These are phyloP conservation scores for Megalopta genalis DNA, from an alignment of 1,140 invertebrate genomes.

Conservation along the genomic window DNA sequence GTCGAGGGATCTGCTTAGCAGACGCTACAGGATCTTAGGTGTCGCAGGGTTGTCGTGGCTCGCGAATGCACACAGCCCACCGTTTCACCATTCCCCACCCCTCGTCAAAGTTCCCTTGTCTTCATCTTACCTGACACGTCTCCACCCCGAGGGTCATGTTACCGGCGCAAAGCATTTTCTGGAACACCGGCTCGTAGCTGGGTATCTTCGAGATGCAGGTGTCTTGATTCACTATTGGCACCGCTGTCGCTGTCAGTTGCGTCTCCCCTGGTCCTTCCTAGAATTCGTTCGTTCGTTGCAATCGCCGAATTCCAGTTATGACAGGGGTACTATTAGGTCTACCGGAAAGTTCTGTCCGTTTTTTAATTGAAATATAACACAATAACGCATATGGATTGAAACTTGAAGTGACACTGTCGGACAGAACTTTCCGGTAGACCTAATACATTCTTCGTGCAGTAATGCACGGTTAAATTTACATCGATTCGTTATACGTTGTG, in stretches of 20 bases:
- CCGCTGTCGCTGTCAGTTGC: constrained; percentile 72
- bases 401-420: too few relatives aligned
- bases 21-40: constrained; percentile 32
- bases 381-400: too few relatives aligned
- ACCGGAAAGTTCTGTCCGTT: too few relatives aligned
- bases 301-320: too few relatives aligned
- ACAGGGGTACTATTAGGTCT: too few relatives aligned
- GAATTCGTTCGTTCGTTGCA: constrained; percentile 10
- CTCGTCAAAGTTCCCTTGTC: constrained; percentile 25
- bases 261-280: constrained; percentile 68
- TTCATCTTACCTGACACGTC: constrained; percentile 57
- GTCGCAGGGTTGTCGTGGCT: constrained; percentile 37
- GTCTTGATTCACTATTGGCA: constrained; percentile 72
- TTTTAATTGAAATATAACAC: too few relatives aligned
- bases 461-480: too few relatives aligned
- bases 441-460: too few relatives aligned
- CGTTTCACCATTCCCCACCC: background rate
- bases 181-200: constrained; percentile 49
- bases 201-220: constrained; percentile 72
- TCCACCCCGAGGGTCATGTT: constrained; percentile 43
- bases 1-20: constrained; percentile 32
- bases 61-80: constrained; percentile 1
- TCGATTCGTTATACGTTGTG: too few relatives aligned
- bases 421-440: too few relatives aligned
- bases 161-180: constrained; percentile 53